Percentiles rank a stretch among this genome's conserved stretches.
These are phyloP conservation scores for Pseudochirops cupreus DNA, from an alignment of 2,797 vertebrate genomes.

Conservation along the genomic window DNA sequence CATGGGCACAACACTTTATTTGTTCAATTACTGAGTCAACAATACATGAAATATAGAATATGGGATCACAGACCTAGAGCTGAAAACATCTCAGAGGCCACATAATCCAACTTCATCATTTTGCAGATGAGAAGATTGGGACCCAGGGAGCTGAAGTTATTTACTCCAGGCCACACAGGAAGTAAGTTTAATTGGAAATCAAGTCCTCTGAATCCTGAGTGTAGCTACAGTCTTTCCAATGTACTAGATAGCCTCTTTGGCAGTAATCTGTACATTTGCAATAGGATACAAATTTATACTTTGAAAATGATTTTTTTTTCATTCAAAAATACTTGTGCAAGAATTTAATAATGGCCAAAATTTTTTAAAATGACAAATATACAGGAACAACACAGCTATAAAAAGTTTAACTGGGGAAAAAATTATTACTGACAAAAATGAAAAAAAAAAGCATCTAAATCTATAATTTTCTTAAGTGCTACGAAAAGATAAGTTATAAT, in stretches of 20 bases:
- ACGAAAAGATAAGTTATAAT: conserved; percentile 56
- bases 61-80: not conserved
- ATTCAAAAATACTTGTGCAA: conserved; percentile 20
- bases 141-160: not conserved
- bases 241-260: not conserved
- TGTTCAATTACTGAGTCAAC: not conserved
- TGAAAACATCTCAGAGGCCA: not conserved
- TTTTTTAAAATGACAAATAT: conserved; percentile 21
- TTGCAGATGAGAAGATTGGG: not conserved
- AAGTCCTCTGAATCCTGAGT: not conserved
- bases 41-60: not conserved
- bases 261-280: not conserved
- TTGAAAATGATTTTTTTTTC: conserved; percentile 13
- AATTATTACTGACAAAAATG: not conserved
- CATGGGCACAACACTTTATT: not conserved
- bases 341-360: not conserved
- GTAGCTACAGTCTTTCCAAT: not conserved
- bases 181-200: not conserved
- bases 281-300: not conserved
- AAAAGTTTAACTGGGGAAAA: conserved; percentile 15
- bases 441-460: conserved; percentile 16
- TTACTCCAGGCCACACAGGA: not conserved
- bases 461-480: conserved; percentile 52
- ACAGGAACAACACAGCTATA: conserved; percentile 23
- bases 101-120: not conserved